phyloP scores from a whole-genome alignment of 2,797 vertebrate species.

The Tokudaia tokunoshimensis region DNA sequence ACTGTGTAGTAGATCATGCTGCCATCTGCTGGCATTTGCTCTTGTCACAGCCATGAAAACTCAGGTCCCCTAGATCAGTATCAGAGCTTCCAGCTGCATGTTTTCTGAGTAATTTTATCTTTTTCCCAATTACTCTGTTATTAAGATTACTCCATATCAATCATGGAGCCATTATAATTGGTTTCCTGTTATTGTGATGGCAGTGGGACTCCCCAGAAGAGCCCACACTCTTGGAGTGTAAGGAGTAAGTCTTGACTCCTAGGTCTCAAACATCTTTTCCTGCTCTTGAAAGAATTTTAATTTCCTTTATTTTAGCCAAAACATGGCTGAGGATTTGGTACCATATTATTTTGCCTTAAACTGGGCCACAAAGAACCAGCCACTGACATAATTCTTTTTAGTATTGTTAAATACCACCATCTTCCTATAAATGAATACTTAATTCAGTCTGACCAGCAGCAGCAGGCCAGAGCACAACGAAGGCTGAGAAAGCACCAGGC shows the following conservation, averaged over 20 bases:
- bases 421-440: not conserved
- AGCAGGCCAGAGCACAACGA: not conserved
- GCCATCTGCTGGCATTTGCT: conserved; percentile 74
- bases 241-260: not conserved
- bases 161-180: not conserved
- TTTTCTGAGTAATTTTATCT: not conserved
- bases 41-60: conserved; percentile 24
- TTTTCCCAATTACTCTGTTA: not conserved
- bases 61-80: not conserved
- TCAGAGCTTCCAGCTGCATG: not conserved
- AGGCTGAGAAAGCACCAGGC: not conserved
- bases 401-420: not conserved
- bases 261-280: not conserved
- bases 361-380: not conserved
- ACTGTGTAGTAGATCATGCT: conserved; percentile 50
- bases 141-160: not conserved
- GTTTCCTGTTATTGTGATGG: not conserved
- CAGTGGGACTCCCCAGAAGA: not conserved
- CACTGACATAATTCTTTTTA: not conserved
- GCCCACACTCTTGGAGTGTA: not conserved
- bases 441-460: not conserved
- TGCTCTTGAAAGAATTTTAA: not conserved
- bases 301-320: not conserved
- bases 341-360: conserved; percentile 5
- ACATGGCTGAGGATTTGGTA: not conserved